phyloP scores from a whole-genome alignment of 2,888 invertebrate genomes.

The Coenonympha arcania region DNA sequence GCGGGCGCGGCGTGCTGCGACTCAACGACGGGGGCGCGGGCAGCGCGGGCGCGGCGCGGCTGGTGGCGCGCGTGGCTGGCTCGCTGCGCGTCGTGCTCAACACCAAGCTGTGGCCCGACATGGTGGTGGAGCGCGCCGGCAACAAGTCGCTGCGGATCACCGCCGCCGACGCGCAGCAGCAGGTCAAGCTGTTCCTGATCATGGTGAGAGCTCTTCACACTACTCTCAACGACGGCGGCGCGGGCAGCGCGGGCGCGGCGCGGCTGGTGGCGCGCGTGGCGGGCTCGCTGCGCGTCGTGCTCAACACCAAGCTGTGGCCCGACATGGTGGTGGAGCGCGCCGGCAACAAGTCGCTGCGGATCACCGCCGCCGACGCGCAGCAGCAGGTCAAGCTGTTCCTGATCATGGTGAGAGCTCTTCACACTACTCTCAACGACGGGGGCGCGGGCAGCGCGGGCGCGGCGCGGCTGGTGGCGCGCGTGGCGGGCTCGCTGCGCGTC shows the following conservation, averaged over 20 bases:
- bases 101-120: slow-evolving; percentile 94
- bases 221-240: slow-evolving; percentile 86
- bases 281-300: slow-evolving; percentile 89
- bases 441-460: slow-evolving; percentile 66
- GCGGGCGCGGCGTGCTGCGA: slow-evolving; percentile 90
- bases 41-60: slow-evolving; percentile 79
- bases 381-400: slow-evolving; percentile 90
- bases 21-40: slow-evolving; percentile 80
- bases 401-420: slow-evolving; percentile 84
- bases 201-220: too few relatives aligned
- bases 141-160: slow-evolving; percentile 90
- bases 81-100: slow-evolving; percentile 92
- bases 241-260: slow-evolving; percentile 77
- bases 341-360: slow-evolving; percentile 87
- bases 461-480: slow-evolving; percentile 91
- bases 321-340: slow-evolving; percentile 93
- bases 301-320: slow-evolving; percentile 95
- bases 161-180: slow-evolving; percentile 86
- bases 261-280: slow-evolving; percentile 90
- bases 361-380: slow-evolving; percentile 89
- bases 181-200: slow-evolving; percentile 89
- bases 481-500: slow-evolving; percentile 89
- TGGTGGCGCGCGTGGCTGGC: slow-evolving; percentile 92
- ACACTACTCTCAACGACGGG: slow-evolving; percentile 89
- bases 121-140: slow-evolving; percentile 91